Conservation (phyloP, 2,888 invertebrate genomes). For the Polydrusus tereticollis region DNA sequence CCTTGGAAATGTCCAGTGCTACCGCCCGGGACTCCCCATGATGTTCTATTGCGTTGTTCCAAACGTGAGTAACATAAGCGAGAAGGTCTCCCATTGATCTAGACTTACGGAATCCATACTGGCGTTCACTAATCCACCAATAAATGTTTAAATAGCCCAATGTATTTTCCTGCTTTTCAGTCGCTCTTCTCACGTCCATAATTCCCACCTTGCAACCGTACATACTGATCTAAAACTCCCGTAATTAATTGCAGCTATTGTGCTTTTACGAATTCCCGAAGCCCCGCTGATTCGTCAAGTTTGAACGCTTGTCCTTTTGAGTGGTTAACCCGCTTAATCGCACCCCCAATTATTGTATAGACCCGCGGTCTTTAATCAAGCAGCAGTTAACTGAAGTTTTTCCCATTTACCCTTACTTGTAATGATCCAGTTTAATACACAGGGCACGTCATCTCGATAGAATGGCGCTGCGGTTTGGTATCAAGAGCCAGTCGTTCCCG, state of each 20-base stretch:
- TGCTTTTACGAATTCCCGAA: conserved; percentile 2
- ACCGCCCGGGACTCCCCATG: too few species aligned
- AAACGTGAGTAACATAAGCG: too few species aligned
- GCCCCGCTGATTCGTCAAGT: conserved; percentile 53
- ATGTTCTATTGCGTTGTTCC: too few species aligned
- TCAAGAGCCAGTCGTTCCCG: conserved; percentile 51
- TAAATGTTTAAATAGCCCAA: too few species aligned
- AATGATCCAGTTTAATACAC: conserved; percentile 64
- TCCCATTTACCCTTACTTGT: conserved; percentile 45
- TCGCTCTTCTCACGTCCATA: too few species aligned
- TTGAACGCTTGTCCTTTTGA: conserved; percentile 58
- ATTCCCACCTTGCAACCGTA: not conserved
- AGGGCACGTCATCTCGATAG: conserved; percentile 57
- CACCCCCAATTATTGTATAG: conserved; percentile 50
- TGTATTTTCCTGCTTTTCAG: too few species aligned
- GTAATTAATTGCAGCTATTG: conserved; percentile 11
- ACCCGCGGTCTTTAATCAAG: conserved; percentile 66
- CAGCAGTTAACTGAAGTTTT: conserved; percentile 64
- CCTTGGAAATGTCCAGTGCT: too few species aligned
- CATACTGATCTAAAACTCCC: not conserved
- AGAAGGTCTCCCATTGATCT: too few species aligned
- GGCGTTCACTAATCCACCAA: too few species aligned
- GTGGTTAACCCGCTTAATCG: conserved; percentile 50
- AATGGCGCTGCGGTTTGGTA: conserved; percentile 53
- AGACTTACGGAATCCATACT: too few species aligned